Evolutionary conservation across 35 echinoderm and acorn worm genomes (phyloP).

Genomic region (Apostichopus japonicus): DNA sequence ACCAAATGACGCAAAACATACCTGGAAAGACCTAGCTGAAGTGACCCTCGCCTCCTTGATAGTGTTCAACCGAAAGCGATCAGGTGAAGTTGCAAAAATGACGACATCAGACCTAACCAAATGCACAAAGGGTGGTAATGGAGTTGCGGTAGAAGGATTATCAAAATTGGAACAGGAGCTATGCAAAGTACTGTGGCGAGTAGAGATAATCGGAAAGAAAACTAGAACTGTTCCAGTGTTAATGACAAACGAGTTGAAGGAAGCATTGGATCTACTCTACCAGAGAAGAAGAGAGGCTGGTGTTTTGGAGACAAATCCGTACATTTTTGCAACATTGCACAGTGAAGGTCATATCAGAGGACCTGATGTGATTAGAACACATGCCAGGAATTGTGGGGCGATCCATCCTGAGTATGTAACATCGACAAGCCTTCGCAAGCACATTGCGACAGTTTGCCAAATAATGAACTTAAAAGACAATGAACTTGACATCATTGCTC

Average conservation of each 20-base stretch:
- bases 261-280: constrained; percentile 48
- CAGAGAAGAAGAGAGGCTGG: constrained; percentile 45
- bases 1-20: neutral
- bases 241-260: constrained; percentile 51
- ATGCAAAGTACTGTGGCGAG: constrained; percentile 67
- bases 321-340: constrained; percentile 52
- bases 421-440: constrained; percentile 74
- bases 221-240: constrained; percentile 67
- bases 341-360: constrained; percentile 59
- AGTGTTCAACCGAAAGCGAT: constrained; percentile 76
- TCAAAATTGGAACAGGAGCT: constrained; percentile 66
- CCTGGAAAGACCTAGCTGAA: constrained; percentile 70
- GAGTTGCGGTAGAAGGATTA: constrained; percentile 18
- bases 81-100: constrained; percentile 71
- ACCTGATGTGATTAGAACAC: constrained; percentile 44
- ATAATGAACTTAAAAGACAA: constrained; percentile 79
- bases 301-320: constrained; percentile 32
- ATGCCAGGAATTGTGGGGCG: constrained; percentile 53
- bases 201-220: constrained; percentile 73
- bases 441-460: constrained; percentile 82
- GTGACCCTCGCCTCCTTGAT: constrained; percentile 38
- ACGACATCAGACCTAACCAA: constrained; percentile 68
- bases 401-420: constrained; percentile 52
- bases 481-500: constrained; percentile 73
- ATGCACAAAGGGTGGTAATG: constrained; percentile 55